phyloP scores from a whole-genome alignment of 2,888 invertebrate species.

The Cheilosia soror region DNA sequence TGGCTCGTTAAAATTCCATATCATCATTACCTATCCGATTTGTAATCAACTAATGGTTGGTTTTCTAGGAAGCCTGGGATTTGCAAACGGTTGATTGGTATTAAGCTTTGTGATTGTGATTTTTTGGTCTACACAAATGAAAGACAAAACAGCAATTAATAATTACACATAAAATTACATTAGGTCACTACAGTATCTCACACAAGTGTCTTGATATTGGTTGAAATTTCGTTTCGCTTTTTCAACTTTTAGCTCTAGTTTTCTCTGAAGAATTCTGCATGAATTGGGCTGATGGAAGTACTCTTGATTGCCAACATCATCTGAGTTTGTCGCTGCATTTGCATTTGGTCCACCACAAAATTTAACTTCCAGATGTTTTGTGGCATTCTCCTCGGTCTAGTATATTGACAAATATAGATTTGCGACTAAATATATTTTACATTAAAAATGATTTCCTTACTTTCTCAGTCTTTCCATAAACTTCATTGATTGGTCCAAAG shows the following conservation, averaged over 20 bases:
- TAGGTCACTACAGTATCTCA: constrained; percentile 35
- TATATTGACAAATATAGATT: neutral
- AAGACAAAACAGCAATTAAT: neutral
- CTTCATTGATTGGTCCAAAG: constrained; percentile 24
- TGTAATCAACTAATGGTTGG: constrained; percentile 83
- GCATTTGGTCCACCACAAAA: constrained; percentile 49
- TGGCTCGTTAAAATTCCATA: neutral
- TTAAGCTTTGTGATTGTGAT: constrained; percentile 81
- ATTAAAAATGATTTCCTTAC: constrained; percentile 23
- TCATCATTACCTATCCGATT: constrained; percentile 81
- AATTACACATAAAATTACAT: constrained; percentile 38
- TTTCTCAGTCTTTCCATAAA: constrained; percentile 36
- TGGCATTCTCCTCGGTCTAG: constrained; percentile 30
- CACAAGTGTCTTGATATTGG: constrained; percentile 82
- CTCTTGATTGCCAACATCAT: constrained; percentile 25
- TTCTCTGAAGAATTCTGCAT: constrained; percentile 83
- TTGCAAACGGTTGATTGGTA: constrained; percentile 82
- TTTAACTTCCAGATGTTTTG: constrained; percentile 52
- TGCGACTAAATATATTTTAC: neutral
- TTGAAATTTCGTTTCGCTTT: constrained; percentile 83
- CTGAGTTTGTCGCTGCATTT: neutral
- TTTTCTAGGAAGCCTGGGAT: constrained; percentile 83
- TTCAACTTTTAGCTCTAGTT: constrained; percentile 83
- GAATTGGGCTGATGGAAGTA: constrained; percentile 80
- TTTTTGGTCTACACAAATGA: constrained; percentile 76